Percentiles rank a stretch among this genome's conserved stretches.
These are phyloP conservation scores for Escarpia spicata DNA, from an alignment of 2,888 invertebrate genomes.

Conservation along the genomic window DNA sequence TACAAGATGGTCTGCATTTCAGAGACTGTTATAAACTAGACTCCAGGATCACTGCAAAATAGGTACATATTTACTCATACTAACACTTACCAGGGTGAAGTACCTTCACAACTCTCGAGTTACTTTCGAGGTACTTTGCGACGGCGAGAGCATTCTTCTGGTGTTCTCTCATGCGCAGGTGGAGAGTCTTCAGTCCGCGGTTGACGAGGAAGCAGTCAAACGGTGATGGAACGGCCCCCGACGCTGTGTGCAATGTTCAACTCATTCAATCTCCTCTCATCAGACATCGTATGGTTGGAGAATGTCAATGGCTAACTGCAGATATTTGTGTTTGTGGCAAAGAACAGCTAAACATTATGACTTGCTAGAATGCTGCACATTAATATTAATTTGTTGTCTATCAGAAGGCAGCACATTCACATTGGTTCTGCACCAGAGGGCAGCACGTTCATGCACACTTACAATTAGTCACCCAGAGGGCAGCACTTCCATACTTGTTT, in stretches of 20 bases:
- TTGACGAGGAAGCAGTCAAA: slow-evolving; percentile 95
- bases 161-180: slow-evolving; percentile 65
- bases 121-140: slow-evolving; percentile 59
- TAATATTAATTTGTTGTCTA: background rate
- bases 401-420: background rate
- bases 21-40: background rate
- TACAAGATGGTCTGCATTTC: too few relatives aligned
- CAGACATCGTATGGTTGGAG: too few relatives aligned
- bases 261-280: too few relatives aligned
- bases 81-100: slow-evolving; percentile 61
- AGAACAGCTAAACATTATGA: too few relatives aligned
- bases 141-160: slow-evolving; percentile 63
- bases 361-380: background rate
- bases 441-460: background rate
- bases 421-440: background rate
- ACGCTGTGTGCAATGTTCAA: slow-evolving; percentile 70
- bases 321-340: too few relatives aligned
- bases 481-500: too few relatives aligned
- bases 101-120: slow-evolving; percentile 60
- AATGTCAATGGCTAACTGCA: too few relatives aligned
- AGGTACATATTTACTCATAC: background rate
- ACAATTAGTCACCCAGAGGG: too few relatives aligned
- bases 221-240: slow-evolving; percentile 94
- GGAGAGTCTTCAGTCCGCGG: slow-evolving; percentile 65
- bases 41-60: background rate